These are phyloP conservation scores for Heterohyrax brucei DNA, from an alignment of 2,797 vertebrate species.

Conservation along the genomic window DNA sequence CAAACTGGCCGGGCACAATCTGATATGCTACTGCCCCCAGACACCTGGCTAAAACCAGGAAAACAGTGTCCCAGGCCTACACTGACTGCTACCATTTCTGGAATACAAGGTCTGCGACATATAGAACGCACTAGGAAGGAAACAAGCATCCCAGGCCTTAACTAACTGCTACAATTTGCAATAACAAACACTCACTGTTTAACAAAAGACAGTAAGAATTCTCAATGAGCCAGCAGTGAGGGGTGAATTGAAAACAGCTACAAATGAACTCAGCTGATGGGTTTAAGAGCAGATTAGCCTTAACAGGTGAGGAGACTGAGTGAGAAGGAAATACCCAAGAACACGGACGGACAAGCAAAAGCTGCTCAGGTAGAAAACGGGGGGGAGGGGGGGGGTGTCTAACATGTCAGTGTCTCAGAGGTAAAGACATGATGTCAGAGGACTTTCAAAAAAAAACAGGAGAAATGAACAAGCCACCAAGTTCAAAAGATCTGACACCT, in stretches of 20 bases:
- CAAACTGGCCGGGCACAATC: not conserved
- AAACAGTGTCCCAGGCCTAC: not conserved
- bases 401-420: not conserved
- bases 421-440: not conserved
- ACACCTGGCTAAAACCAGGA: not conserved
- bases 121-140: not conserved
- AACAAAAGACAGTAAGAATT: not conserved
- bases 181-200: not conserved
- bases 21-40: not conserved
- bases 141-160: not conserved
- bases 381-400: not conserved
- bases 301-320: not conserved
- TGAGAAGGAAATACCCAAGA: constrained; percentile 36
- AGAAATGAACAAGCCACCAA: constrained; percentile 20
- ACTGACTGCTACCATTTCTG: not conserved
- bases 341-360: not conserved
- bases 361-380: not conserved
- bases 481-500: not conserved
- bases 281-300: not conserved
- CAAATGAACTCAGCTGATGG: not conserved
- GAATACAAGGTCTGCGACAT: no score
- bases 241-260: not conserved
- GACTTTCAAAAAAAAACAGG: constrained; percentile 1
- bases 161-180: not conserved
- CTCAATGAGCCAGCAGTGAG: not conserved